phyloP scores from a whole-genome alignment of 2,113 vertebrate species.

The Rhabdornis inornatus region DNA sequence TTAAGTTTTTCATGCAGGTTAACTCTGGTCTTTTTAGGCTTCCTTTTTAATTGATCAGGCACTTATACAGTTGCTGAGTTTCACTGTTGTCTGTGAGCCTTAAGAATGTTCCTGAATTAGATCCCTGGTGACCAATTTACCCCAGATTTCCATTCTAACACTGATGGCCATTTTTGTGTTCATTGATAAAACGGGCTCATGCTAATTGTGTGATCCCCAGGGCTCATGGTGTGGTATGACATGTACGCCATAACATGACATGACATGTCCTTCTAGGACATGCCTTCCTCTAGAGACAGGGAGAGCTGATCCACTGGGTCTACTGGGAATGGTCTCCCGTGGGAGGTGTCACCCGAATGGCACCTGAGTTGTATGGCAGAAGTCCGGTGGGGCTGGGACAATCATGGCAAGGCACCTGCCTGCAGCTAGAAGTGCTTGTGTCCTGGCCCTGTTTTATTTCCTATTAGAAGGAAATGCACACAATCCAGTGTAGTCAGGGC shows the following conservation, averaged over 20 bases:
- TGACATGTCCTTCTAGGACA: background rate
- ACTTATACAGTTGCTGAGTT: background rate
- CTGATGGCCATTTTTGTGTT: background rate
- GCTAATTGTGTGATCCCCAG: background rate
- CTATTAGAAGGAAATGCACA: background rate
- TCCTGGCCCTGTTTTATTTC: background rate
- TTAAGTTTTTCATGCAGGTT: background rate
- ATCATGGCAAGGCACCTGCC: background rate
- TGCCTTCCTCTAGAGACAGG: background rate
- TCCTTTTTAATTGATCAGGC: background rate
- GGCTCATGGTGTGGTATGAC: background rate
- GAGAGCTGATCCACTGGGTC: background rate
- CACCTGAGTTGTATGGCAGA: no score
- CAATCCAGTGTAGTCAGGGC: no score
- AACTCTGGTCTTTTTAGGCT: background rate
- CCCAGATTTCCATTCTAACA: background rate
- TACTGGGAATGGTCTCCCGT: accelerated
- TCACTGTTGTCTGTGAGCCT: background rate
- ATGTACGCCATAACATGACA: no score
- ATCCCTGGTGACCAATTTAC: background rate
- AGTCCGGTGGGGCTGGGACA: accelerated
- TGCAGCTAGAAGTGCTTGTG: accelerated
- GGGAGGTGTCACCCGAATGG: accelerated
- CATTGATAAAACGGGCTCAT: accelerated
- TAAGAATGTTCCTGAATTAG: background rate